Evolutionary conservation across 2,797 vertebrate genomes (phyloP).

Genomic region (Tamandua tetradactyla): DNA sequence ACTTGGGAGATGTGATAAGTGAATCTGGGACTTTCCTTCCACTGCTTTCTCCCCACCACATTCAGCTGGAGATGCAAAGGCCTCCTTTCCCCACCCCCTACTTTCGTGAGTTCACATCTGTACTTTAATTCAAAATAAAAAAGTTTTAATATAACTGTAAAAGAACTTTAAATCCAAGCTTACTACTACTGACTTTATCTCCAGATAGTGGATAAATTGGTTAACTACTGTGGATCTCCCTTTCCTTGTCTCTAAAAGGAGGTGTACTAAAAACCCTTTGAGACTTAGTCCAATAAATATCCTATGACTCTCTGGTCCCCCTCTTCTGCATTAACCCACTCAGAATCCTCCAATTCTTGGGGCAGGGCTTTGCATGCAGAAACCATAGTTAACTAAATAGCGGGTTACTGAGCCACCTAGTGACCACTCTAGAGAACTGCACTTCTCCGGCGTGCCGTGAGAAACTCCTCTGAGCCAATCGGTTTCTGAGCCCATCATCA

Average conservation of each 20-base stretch:
- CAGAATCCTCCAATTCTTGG: not conserved
- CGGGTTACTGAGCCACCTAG: conserved; percentile 48
- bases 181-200: not conserved
- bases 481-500: not conserved
- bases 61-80: not conserved
- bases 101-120: not conserved
- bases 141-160: not conserved
- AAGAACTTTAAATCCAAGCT: not conserved
- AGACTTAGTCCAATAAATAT: not conserved
- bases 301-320: not conserved
- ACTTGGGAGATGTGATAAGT: not conserved
- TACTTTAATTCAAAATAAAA: conserved; percentile 1
- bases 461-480: not conserved
- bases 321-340: not conserved
- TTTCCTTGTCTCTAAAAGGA: not conserved
- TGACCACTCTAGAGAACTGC: conserved; percentile 35
- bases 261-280: not conserved
- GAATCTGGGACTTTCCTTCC: too few relatives aligned
- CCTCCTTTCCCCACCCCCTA: not conserved
- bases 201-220: not conserved
- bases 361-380: not conserved
- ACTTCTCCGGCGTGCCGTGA: not conserved
- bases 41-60: not conserved
- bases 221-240: not conserved
- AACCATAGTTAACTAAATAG: not conserved